Percentiles rank a stretch among this genome's conserved stretches.
These are phyloP conservation scores for Poeciliopsis turrubarensis DNA, from an alignment of 2,113 vertebrate genomes.

Conservation along the genomic window DNA sequence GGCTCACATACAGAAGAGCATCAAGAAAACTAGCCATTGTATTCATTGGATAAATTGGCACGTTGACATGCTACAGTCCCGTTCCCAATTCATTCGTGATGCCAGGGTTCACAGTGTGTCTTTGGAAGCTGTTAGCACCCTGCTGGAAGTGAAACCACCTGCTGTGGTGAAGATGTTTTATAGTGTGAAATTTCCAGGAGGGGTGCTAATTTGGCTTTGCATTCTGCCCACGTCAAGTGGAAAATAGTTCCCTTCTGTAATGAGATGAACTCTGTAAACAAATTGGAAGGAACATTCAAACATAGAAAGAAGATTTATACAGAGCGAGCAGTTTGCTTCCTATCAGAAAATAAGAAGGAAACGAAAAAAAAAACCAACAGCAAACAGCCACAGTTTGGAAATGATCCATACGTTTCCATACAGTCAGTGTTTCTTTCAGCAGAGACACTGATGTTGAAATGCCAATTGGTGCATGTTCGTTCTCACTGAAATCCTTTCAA, in stretches of 20 bases:
- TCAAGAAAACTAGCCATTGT: slow-evolving; percentile 14
- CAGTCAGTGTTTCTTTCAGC: not conserved
- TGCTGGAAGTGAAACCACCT: slow-evolving; percentile 48
- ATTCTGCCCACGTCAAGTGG: slow-evolving; percentile 34
- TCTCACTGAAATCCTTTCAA: slow-evolving; percentile 21
- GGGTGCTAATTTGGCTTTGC: slow-evolving; percentile 52
- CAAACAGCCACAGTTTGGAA: not conserved
- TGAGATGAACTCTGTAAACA: slow-evolving; percentile 40
- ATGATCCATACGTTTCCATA: not conserved
- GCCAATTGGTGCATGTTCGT: not conserved
- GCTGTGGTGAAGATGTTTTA: slow-evolving; percentile 56
- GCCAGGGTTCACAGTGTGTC: slow-evolving; percentile 37
- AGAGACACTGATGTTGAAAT: not conserved
- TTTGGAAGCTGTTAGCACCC: slow-evolving; percentile 54
- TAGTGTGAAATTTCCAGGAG: slow-evolving; percentile 57
- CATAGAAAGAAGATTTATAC: not conserved
- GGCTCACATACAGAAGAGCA: slow-evolving; percentile 10
- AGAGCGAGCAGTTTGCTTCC: slow-evolving; percentile 2
- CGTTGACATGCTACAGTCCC: slow-evolving; percentile 18
- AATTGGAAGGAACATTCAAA: slow-evolving; percentile 14
- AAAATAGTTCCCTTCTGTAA: slow-evolving; percentile 44
- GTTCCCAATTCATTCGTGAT: slow-evolving; percentile 43
- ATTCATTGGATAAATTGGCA: slow-evolving; percentile 49
- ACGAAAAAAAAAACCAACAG: too few relatives aligned
- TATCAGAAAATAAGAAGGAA: not conserved